These are phyloP conservation scores for Orcinus orca DNA, from an alignment of 2,113 vertebrate genomes.

Conservation along the genomic window DNA sequence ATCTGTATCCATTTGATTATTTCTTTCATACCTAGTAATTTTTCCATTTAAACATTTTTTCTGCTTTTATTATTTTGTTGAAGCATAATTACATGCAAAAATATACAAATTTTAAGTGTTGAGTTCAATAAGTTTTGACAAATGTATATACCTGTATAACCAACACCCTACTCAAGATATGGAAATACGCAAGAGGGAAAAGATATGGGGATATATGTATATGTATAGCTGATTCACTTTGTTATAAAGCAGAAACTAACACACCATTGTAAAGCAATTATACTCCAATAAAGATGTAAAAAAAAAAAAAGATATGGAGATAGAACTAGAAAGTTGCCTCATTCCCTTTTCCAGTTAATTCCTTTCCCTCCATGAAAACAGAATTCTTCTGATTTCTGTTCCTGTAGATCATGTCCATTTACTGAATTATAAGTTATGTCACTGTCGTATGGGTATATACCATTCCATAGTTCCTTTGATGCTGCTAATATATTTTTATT, in stretches of 20 bases:
- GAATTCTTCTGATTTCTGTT: not conserved
- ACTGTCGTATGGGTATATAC: not conserved
- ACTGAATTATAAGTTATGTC: not conserved
- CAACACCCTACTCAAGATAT: not conserved
- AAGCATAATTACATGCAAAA: not conserved
- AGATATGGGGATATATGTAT: too few relatives aligned
- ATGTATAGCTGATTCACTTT: too few relatives aligned
- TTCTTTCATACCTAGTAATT: not conserved
- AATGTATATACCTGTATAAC: not conserved
- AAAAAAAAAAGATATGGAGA: too few relatives aligned
- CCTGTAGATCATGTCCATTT: not conserved
- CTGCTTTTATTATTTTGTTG: not conserved
- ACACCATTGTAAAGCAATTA: too few relatives aligned
- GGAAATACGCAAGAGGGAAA: not conserved
- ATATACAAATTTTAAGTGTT: not conserved
- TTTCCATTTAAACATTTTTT: conserved; percentile 19
- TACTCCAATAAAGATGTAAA: too few relatives aligned
- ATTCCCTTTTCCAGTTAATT: not conserved
- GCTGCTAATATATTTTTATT: not conserved
- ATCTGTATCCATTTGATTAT: not conserved
- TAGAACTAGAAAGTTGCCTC: not conserved
- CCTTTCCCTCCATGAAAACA: not conserved
- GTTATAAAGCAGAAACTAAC: too few relatives aligned
- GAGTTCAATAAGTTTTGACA: not conserved
- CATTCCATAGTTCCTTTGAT: not conserved